Evolutionary conservation across 2,888 invertebrate species (phyloP).

Genomic region (Melanargia galathea): DNA sequence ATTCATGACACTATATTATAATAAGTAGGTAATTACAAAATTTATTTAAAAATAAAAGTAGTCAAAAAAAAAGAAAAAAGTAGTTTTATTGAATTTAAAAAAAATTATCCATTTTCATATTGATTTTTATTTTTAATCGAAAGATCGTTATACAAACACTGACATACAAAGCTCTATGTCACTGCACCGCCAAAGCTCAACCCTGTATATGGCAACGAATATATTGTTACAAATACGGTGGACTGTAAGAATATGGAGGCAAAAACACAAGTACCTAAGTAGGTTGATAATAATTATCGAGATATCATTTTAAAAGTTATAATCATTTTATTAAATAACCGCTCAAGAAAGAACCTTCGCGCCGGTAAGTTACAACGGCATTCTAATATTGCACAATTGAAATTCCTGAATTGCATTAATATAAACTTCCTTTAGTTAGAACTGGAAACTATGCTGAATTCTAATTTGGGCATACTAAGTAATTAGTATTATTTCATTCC

Average conservation of each 20-base stretch:
- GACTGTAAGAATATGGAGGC: constrained; percentile 23
- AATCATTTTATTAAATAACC: background rate
- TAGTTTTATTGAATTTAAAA: too few species aligned
- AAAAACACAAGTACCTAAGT: constrained; percentile 22
- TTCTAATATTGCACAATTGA: constrained; percentile 16
- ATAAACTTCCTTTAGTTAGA: constrained; percentile 15
- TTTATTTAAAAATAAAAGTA: too few species aligned
- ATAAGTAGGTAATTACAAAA: too few species aligned
- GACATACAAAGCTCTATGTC: constrained; percentile 6
- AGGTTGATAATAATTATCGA: constrained; percentile 13
- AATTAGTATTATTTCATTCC: background rate
- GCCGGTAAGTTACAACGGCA: constrained; percentile 13
- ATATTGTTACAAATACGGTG: constrained; percentile 22
- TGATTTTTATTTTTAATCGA: background rate
- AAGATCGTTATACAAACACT: background rate
- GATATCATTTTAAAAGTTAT: constrained; percentile 20
- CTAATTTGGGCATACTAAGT: background rate
- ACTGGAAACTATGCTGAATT: constrained; percentile 7
- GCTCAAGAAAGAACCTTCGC: constrained; percentile 14
- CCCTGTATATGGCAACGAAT: constrained; percentile 23
- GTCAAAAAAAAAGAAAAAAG: too few species aligned
- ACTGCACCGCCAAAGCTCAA: constrained; percentile 22
- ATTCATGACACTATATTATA: too few species aligned
- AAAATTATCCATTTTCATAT: too few species aligned
- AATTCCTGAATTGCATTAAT: constrained; percentile 4